Evolutionary conservation across 2,797 vertebrate genomes (phyloP).

Genomic region (Mormyrus hasselquistii): DNA sequence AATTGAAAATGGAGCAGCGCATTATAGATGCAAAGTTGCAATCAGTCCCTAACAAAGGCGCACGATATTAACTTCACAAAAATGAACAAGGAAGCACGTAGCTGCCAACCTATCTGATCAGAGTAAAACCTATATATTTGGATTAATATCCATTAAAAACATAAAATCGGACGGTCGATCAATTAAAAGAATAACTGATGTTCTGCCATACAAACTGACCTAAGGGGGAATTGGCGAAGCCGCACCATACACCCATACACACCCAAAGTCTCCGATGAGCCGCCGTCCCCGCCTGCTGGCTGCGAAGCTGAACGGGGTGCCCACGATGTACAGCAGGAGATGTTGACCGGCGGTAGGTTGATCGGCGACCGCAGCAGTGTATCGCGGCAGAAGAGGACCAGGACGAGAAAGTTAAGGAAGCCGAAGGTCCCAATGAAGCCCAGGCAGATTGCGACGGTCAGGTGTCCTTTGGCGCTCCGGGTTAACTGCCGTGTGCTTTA

Average conservation of each 20-base stretch:
- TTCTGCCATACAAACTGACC: conserved; percentile 55
- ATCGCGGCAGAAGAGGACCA: conserved; percentile 67
- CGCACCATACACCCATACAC: conserved; percentile 78
- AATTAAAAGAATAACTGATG: neutral
- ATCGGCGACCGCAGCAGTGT: conserved; percentile 71
- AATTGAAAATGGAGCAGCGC: neutral
- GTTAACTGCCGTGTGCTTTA: conserved; percentile 42
- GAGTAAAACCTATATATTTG: neutral
- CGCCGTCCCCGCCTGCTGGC: conserved; percentile 71
- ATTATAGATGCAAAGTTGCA: neutral
- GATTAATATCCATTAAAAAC: neutral
- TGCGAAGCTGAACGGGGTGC: conserved; percentile 76
- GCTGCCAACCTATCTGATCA: neutral
- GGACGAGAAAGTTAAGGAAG: conserved; percentile 64
- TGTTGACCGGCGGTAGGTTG: conserved; percentile 74
- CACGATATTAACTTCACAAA: neutral
- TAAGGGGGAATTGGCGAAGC: conserved; percentile 70
- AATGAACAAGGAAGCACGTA: neutral
- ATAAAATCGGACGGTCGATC: neutral
- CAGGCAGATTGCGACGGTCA: conserved; percentile 64
- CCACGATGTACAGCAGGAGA: conserved; percentile 70
- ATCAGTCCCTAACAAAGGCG: neutral
- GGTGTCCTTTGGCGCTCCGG: conserved; percentile 63
- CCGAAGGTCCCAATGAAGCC: conserved; percentile 66
- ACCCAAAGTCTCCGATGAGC: conserved; percentile 68